Base-by-base conservation (phyloP, 2,888 invertebrate genomes). In the Ectemnius continuus region DNA sequence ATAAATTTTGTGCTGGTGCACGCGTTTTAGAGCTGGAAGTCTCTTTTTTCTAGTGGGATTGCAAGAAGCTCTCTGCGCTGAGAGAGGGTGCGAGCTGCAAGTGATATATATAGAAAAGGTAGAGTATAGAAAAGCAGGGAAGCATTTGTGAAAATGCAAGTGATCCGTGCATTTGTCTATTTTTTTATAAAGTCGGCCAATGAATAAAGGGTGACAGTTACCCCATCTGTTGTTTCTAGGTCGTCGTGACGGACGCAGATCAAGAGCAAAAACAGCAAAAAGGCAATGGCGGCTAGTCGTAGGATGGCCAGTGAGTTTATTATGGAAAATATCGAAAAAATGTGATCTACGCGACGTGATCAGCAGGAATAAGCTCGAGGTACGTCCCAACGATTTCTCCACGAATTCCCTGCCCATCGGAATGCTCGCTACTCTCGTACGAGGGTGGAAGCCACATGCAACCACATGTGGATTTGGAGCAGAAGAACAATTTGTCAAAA, bases 211-310 rank as follows among this genome's bases (percentile, higher is more conserved):
- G 60, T 61, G 71, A 67, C 58, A 73, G 80, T 81, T 72, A 47
- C 72, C 61, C 71, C 70, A 81, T 81, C 76, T 81, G 71, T 61
- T 63, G 60, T 81, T 79, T 79, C 67, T 80, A 76, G 78, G 75
- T 80, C 67, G 79, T 67, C 67, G 74, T 77, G 74, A 83, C 66
- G 68, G 76, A 80, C 81, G 72, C 76, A 71, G 74, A 81, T 74
- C 78, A 80, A 69, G 73, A 62, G 73, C 48, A 80, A 82, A 81
- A 82, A 82, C 80, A 82, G 82, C 76, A 73, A 75, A 84, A 83
- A 83, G 78, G 82, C 86, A 88, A 88, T 88, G 87, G 87, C 87
- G 86, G 82, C 82, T 79, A 79, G 74, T 81, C 80, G 77, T 81
- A 72, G 77, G 81, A 77, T 75, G 64, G 76, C 73, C 71, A 75